Evolutionary conservation across 2,888 invertebrate genomes (phyloP), one percentile per base, ranked within the genome.

Genomic region (Epiperipatus broadwayi): DNA sequence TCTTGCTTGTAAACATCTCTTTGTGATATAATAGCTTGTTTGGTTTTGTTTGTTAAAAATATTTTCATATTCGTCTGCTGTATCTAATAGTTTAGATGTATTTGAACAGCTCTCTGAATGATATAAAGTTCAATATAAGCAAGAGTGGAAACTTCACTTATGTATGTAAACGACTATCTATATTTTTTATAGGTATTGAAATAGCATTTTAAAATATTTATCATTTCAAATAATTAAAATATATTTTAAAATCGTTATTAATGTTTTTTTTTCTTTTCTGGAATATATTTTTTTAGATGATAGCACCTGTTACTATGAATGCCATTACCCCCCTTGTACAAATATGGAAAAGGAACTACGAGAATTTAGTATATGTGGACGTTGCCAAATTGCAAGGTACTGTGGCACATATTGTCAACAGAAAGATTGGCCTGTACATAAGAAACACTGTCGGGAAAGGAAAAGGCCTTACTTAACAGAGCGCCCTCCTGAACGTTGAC

Each of bases 351-450:
- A 56, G 40, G 60, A 63, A 44, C 53, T 62, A 7, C 47, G 64
- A 37, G 61, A 66, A 46, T 66, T 65, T 49, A 61, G 62, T 46
- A 64, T 65, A 48, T 66, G 65, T 51, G 64, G 64, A 5, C 47
- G 64, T 33, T 66, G 65, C 46, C 63, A 63, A 49, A 54, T 57
- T 47, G 61, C 62, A 35, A 44, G 63, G 43, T 64, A 64, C 43
- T 64, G 64, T 49, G 62, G 64, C 5, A 53, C 57, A 32, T 49
- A 48, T 25, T 64, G 64, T 46, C 64, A 64, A 43, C 61, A 62
- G 42, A 53, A 56, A 25, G 64, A 64, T 46, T 64, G 64, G 64
- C 58, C 59, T 3, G 50, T 53, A 15, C 64, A 64, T 50, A 62
- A 63, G 48, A 53, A 57, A 41, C 54, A 52, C 43, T 64, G 63